phyloP scores from a whole-genome alignment of 2,113 vertebrate species.

The Ibidorhyncha struthersii region DNA sequence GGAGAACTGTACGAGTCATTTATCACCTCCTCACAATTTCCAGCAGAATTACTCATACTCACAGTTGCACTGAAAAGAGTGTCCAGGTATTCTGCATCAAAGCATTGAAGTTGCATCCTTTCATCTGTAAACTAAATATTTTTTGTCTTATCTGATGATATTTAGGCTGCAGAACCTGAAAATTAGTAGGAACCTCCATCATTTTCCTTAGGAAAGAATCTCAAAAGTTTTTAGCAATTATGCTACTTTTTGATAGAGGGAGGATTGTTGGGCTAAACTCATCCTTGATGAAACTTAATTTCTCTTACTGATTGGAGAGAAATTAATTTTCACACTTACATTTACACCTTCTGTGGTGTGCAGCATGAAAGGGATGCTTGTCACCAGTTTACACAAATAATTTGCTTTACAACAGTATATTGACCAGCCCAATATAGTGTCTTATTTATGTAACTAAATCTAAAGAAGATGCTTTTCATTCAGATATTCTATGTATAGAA shows the following conservation, averaged over 20 bases:
- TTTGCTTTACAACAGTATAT: neutral
- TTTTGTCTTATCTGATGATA: neutral
- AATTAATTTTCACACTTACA: neutral
- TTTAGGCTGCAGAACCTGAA: neutral
- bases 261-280: neutral
- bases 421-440: neutral
- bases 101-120: neutral
- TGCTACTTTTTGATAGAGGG: neutral
- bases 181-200: neutral
- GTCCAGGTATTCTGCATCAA: constrained; percentile 26
- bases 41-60: constrained; percentile 50
- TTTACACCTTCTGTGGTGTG: neutral
- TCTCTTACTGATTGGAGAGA: neutral
- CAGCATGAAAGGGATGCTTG: neutral
- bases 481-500: neutral
- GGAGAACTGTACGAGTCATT: constrained; percentile 22
- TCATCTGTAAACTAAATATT: neutral
- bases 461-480: neutral
- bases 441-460: neutral
- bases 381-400: neutral
- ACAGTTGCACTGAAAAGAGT: constrained; percentile 19
- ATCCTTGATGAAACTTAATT: neutral
- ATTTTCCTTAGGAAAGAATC: neutral
- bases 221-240: neutral
- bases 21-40: constrained; percentile 26